These are phyloP conservation scores for Phaetusa simplex DNA, from an alignment of 2,113 vertebrate genomes.

Conservation along the genomic window DNA sequence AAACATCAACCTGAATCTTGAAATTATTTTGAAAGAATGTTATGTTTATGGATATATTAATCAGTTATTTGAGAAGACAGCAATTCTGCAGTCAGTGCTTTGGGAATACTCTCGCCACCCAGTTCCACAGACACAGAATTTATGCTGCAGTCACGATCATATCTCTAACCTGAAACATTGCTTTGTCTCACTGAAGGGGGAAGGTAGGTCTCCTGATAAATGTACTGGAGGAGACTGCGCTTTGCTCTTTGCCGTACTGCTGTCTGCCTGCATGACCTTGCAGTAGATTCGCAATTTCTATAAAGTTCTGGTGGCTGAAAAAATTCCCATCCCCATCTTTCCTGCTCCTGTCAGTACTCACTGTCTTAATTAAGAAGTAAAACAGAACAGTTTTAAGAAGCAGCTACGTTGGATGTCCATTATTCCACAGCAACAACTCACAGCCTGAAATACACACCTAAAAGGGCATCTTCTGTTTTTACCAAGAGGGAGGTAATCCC, in stretches of 20 bases:
- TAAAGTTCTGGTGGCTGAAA: background rate
- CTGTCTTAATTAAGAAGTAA: background rate
- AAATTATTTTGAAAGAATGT: background rate
- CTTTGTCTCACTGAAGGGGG: background rate
- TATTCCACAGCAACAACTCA: background rate
- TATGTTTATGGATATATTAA: background rate
- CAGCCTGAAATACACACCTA: background rate
- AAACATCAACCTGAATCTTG: background rate
- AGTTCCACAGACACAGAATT: background rate
- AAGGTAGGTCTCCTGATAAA: slow-evolving; percentile 8
- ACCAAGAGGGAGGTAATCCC: background rate
- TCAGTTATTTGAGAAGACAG: background rate
- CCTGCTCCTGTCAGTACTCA: background rate
- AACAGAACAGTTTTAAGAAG: background rate
- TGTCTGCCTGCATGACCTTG: background rate
- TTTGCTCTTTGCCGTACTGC: background rate
- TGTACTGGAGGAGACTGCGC: background rate
- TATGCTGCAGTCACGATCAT: background rate
- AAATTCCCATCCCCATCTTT: background rate
- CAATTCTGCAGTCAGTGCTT: background rate
- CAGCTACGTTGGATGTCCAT: background rate
- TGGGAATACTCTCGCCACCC: background rate
- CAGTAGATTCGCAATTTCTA: background rate
- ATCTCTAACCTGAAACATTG: slow-evolving; percentile 3
- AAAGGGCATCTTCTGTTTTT: background rate